These are phyloP conservation scores for Oreochromis niloticus DNA, from an alignment of 2,113 vertebrate genomes.

Conservation along the genomic window DNA sequence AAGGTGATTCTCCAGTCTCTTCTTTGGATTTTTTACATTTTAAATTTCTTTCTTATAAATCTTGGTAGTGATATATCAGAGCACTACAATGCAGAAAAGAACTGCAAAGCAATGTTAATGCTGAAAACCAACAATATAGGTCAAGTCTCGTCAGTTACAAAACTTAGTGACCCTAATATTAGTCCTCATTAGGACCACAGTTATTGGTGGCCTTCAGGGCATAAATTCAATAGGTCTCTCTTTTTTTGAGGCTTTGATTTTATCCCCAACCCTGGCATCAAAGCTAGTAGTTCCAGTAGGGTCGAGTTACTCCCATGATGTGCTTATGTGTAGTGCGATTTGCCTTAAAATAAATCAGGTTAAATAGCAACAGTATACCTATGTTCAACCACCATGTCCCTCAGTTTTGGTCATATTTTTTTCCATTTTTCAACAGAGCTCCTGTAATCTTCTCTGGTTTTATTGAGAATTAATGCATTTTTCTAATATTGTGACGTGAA, in stretches of 20 bases:
- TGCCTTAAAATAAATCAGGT: background rate
- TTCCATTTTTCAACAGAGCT: background rate
- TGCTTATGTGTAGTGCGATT: rapidly evolving
- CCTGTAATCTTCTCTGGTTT: background rate
- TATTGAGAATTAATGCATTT: rapidly evolving
- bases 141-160: background rate
- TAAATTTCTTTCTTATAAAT: background rate
- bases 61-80: background rate
- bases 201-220: background rate
- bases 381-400: background rate
- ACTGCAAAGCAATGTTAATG: background rate
- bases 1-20: background rate
- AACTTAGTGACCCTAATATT: background rate
- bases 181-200: background rate
- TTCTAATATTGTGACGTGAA: background rate
- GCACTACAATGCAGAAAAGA: background rate
- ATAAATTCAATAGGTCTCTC: background rate
- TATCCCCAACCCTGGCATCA: background rate
- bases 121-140: background rate
- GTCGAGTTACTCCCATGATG: background rate
- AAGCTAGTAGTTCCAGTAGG: rapidly evolving
- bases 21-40: rapidly evolving
- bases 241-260: background rate
- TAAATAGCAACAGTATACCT: background rate
- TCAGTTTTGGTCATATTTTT: background rate